phyloP scores from a whole-genome alignment of 2,113 vertebrate genomes.

The Lagopus muta region DNA sequence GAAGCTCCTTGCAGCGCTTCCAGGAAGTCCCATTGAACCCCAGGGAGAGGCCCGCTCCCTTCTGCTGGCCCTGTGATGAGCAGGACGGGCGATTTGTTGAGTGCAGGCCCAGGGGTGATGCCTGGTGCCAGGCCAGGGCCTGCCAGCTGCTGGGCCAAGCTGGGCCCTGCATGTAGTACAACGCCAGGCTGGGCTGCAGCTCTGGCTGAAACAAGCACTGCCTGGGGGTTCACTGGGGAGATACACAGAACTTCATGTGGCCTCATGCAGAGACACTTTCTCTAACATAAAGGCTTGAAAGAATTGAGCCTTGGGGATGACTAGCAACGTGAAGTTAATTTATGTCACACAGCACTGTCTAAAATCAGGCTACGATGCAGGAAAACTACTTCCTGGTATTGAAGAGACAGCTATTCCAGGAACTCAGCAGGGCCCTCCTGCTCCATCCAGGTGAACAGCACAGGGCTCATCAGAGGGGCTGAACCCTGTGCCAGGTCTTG shows the following conservation, averaged over 20 bases:
- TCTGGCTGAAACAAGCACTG: neutral
- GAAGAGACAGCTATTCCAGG: slow-evolving; percentile 32
- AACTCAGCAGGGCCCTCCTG: neutral
- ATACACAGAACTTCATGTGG: neutral
- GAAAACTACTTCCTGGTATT: neutral
- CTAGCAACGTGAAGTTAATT: neutral
- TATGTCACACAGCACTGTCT: neutral
- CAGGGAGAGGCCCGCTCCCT: neutral
- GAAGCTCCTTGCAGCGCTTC: neutral
- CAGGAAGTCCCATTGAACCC: neutral
- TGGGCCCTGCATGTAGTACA: neutral
- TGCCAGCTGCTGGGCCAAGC: neutral
- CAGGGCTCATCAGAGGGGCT: neutral
- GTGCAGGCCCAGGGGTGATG: neutral
- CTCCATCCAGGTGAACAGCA: neutral
- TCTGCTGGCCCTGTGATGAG: neutral
- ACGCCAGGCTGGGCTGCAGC: neutral
- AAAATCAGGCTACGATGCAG: neutral
- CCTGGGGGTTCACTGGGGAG: neutral
- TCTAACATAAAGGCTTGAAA: neutral
- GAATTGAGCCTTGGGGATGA: neutral
- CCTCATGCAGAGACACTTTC: neutral
- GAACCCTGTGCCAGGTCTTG: neutral
- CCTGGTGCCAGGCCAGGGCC: too few relatives aligned
- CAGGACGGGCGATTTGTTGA: too few relatives aligned